These are phyloP conservation scores for Hypomesus transpacificus DNA, from an alignment of 2,113 vertebrate genomes.

Conservation along the genomic window DNA sequence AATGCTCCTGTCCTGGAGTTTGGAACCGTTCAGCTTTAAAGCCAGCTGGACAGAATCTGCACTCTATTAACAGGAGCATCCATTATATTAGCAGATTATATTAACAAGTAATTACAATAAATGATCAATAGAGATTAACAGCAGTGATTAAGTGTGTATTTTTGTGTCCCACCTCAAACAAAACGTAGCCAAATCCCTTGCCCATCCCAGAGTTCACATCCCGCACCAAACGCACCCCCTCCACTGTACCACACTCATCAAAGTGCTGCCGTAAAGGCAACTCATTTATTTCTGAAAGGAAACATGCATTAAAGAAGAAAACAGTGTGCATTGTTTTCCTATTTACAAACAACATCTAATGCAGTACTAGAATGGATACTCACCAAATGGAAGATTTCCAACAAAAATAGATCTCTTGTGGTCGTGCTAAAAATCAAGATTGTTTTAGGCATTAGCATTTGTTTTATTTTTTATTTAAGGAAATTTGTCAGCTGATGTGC, in stretches of 20 bases:
- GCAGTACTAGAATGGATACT: conserved; percentile 49
- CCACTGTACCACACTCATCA: conserved; percentile 74
- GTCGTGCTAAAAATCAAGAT: conserved; percentile 76
- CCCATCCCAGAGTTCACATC: conserved; percentile 80
- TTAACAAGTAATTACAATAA: too few relatives aligned
- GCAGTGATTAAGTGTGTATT: background rate
- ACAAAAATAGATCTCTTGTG: conserved; percentile 87
- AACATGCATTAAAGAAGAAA: background rate
- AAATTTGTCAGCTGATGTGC: too few relatives aligned
- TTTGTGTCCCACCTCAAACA: conserved; percentile 79
- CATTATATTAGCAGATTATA: background rate
- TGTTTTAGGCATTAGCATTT: too few relatives aligned
- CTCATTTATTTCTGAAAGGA: conserved; percentile 75
- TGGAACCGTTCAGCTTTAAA: conserved; percentile 80
- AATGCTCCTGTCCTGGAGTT: conserved; percentile 78
- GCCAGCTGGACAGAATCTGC: conserved; percentile 86
- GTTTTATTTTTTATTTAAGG: too few relatives aligned
- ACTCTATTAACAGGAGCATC: conserved; percentile 60
- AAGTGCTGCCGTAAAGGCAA: conserved; percentile 79
- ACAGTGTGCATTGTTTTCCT: background rate
- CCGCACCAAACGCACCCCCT: conserved; percentile 82
- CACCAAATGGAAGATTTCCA: conserved; percentile 92
- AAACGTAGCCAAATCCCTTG: conserved; percentile 92
- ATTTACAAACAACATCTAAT: background rate
- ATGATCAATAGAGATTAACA: background rate